phyloP scores from a whole-genome alignment of 2,113 vertebrate species.

The Marmota flaviventris region DNA sequence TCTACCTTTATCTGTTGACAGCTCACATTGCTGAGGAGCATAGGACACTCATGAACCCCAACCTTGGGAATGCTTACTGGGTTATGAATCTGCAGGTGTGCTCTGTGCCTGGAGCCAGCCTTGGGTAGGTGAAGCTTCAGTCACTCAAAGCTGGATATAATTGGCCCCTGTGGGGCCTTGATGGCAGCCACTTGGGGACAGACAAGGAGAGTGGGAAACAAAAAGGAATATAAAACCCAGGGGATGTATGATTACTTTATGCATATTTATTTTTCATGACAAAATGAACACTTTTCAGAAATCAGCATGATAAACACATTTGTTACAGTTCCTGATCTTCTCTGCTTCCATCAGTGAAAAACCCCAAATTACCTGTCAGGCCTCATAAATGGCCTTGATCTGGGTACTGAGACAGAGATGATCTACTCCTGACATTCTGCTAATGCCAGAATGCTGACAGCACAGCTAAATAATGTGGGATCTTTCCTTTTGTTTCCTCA shows the following conservation, averaged over 20 bases:
- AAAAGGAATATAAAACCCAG: neutral
- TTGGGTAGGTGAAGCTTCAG: constrained; percentile 53
- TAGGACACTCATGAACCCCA: neutral
- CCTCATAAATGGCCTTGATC: constrained; percentile 3
- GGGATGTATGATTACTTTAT: neutral
- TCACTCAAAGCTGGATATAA: constrained; percentile 50
- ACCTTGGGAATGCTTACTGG: neutral
- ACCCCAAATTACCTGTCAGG: neutral
- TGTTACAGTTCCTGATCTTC: neutral
- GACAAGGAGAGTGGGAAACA: neutral
- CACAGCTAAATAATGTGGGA: neutral
- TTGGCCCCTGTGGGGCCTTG: constrained; percentile 60
- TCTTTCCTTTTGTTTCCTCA: neutral
- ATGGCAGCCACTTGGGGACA: constrained; percentile 28
- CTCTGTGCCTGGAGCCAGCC: constrained; percentile 55
- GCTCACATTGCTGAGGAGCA: neutral
- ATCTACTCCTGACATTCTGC: neutral
- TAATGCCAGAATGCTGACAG: neutral
- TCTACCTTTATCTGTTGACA: constrained; percentile 34
- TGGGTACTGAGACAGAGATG: neutral
- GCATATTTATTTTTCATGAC: constrained; percentile 67
- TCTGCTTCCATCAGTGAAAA: constrained; percentile 36
- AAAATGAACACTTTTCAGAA: constrained; percentile 50
- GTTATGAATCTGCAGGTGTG: neutral
- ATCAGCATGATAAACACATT: neutral